Evolutionary conservation across 92 coral and sea anemone genomes (phyloP).

Genomic region (Palythoa grandis): DNA sequence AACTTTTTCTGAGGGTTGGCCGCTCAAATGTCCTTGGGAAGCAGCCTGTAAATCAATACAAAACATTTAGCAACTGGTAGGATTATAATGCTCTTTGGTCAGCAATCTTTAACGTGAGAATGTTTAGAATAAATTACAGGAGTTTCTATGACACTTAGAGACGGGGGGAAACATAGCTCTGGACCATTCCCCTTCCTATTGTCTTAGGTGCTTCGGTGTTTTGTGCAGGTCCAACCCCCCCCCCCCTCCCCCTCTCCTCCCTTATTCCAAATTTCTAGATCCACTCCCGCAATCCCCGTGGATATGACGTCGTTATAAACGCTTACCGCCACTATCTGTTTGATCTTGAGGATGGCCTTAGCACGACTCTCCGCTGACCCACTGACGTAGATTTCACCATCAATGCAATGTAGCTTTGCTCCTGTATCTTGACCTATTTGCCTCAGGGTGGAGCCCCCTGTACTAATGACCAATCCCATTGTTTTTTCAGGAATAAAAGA

Average conservation of each 20-base stretch:
- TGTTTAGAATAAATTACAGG: no score
- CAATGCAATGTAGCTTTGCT: neutral
- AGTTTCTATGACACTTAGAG: no score
- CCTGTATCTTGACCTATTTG: neutral
- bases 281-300: neutral
- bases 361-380: neutral
- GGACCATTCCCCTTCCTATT: no score
- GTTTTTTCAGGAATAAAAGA: conserved; percentile 2
- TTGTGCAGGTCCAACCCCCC: no score
- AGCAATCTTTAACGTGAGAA: no score
- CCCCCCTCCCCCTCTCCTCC: no score
- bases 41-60: neutral
- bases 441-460: conserved; percentile 9
- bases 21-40: neutral
- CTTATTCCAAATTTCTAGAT: no score
- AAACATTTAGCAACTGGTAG: neutral
- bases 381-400: neutral
- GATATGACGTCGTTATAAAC: neutral
- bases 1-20: neutral
- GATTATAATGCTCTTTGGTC: no score
- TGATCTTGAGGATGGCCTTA: neutral
- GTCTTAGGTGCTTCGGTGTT: no score
- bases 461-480: conserved; percentile 25
- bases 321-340: neutral
- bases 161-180: no score